Evolutionary conservation across 2,888 invertebrate genomes (phyloP).

Genomic region (Brachyopa scutellaris): DNA sequence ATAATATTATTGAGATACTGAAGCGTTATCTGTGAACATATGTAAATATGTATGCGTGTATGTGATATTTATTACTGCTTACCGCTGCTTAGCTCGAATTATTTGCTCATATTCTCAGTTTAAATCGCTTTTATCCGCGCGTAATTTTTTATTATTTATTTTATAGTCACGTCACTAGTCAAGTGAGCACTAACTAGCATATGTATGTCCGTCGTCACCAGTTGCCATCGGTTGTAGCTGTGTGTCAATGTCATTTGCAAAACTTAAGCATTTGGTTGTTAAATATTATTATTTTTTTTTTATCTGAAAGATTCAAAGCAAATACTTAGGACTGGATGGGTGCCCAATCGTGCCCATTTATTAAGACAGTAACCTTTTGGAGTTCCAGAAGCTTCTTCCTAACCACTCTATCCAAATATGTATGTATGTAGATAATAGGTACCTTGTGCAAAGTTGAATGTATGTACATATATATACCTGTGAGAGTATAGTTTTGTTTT

Average conservation of each 20-base stretch:
- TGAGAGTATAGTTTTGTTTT: neutral
- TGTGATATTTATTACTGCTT: neutral
- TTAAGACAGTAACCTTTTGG: no score
- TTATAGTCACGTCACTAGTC: slow-evolving; percentile 15
- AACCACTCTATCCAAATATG: no score
- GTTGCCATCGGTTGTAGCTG: slow-evolving; percentile 8
- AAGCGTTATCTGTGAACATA: neutral
- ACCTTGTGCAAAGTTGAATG: neutral
- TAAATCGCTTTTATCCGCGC: slow-evolving; percentile 36
- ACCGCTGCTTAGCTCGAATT: slow-evolving; percentile 7
- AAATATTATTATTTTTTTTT: slow-evolving; percentile 9
- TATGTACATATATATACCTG: no score
- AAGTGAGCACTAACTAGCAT: neutral
- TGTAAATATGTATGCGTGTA: neutral
- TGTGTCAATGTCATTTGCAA: slow-evolving; percentile 36
- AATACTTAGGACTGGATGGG: no score
- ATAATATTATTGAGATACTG: neutral
- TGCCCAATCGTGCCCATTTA: no score
- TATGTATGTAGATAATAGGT: no score
- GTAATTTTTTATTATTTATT: slow-evolving; percentile 10
- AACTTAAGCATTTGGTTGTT: neutral
- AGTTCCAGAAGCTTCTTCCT: no score
- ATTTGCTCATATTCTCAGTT: slow-evolving; percentile 30
- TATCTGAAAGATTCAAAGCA: slow-evolving; percentile 1
- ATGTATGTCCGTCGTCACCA: neutral